Base-by-base conservation (phyloP, 2,113 vertebrate species). In the Uropsilus gracilis region DNA sequence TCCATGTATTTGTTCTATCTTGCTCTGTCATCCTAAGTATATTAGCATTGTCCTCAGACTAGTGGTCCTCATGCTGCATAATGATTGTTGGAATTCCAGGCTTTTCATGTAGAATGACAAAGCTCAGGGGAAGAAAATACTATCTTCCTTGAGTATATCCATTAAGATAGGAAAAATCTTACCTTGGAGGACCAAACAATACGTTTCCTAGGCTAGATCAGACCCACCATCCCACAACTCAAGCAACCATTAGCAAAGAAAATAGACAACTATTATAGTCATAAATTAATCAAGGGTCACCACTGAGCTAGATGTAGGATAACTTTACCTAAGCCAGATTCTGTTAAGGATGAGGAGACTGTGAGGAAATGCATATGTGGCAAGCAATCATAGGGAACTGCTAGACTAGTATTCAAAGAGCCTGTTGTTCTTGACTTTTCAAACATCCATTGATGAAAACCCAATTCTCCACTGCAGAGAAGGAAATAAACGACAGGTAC, bases 161-260 rank as follows among this genome's bases (percentile, higher is more conserved):
- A 90, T 82, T 91, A 72, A 72, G 28, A 72, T 46, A 28, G 50
- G 50, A 91, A 94, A 94, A 82, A 93, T 63, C 4, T 83, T 68
- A 93, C 30, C 50, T 61, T 34, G 28, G 90, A 63, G 3, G 8
- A 6, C 48, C n/a, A 68, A 26, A 46, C 22, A 46, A 85, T 68
- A 39, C 4, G 17, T 80, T 84, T 76, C n/a, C 30, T 69, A 42
- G 71, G 46, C 32, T 44, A 24, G 18, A 12, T 48, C 75, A 42
- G 83, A 87, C 57, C 69, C n/a, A 50, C 57, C 26, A 68, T 34
- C 13, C 14, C 4, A 61, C 18, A 77, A 39, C 24, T 86, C 66
- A 86, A 61, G 18, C 14, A 80, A 86, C 16, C 37, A 75, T 48
- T 53, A 50, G 26, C 85, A 83, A 78, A 75, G 22, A 7, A 72